These are phyloP conservation scores for Urophycis tenuis DNA, from an alignment of 2,797 vertebrate genomes.

Conservation along the genomic window DNA sequence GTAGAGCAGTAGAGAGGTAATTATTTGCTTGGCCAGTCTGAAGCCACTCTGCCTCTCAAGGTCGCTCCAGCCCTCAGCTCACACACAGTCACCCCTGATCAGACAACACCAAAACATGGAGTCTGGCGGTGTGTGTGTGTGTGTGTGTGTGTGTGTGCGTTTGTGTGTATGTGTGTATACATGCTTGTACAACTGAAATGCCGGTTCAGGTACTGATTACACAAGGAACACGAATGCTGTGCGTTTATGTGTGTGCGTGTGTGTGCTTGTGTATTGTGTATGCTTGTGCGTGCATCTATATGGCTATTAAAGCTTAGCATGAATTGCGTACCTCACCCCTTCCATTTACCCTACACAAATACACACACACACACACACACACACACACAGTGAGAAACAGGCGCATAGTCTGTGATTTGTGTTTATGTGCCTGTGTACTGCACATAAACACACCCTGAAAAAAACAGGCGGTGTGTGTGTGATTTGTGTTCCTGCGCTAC, in stretches of 20 bases:
- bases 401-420: background rate
- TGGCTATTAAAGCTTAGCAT: no score
- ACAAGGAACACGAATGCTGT: slow-evolving; percentile 25
- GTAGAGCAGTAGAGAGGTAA: slow-evolving; percentile 49
- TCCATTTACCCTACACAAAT: background rate
- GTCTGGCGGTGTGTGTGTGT: no score
- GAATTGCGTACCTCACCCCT: background rate
- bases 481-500: slow-evolving; percentile 21
- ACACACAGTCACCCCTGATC: slow-evolving; percentile 6
- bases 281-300: slow-evolving; percentile 1
- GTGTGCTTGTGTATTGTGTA: slow-evolving; percentile 9
- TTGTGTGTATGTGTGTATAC: background rate
- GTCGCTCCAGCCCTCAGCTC: slow-evolving; percentile 49
- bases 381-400: background rate
- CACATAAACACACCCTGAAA: background rate
- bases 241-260: slow-evolving; percentile 14
- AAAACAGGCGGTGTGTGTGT: slow-evolving; percentile 9
- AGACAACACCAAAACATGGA: background rate
- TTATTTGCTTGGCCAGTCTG: slow-evolving; percentile 66
- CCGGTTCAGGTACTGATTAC: slow-evolving; percentile 18
- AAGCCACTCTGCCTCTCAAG: slow-evolving; percentile 56
- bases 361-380: background rate
- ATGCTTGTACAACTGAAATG: background rate
- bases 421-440: background rate
- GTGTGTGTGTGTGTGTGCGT: no score